These are phyloP conservation scores for Trididemnum nubilum DNA, from an alignment of 23 tunicate species.

Conservation along the genomic window DNA sequence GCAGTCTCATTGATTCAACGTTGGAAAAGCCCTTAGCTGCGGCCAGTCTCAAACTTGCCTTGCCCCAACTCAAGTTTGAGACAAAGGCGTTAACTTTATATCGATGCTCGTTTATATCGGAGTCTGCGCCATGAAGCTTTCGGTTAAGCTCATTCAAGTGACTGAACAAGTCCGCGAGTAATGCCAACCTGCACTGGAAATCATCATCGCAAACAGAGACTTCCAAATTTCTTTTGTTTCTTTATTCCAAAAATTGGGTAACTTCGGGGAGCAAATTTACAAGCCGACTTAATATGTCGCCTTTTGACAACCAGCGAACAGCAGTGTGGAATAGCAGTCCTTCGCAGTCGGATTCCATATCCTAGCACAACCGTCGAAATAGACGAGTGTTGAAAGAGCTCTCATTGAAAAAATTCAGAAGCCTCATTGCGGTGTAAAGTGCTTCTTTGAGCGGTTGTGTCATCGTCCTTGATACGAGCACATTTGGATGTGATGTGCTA, in stretches of 20 bases:
- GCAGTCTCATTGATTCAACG: conserved; percentile 18
- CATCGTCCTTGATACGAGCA: not conserved
- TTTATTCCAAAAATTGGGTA: conserved; percentile 14
- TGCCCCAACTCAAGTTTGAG: conserved; percentile 18
- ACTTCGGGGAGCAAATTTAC: conserved; percentile 21
- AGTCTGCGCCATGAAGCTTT: conserved; percentile 19
- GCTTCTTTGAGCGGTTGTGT: not conserved
- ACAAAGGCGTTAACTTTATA: conserved; percentile 14
- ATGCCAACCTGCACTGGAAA: conserved; percentile 15
- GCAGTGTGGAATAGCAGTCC: no score
- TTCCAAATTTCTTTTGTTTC: conserved; percentile 9
- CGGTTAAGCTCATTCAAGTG: conserved; percentile 24
- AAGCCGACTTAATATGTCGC: no score
- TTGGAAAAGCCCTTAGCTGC: conserved; percentile 18
- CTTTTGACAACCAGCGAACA: no score
- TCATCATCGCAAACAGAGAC: not conserved
- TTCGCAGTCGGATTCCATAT: no score
- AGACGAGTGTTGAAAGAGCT: not conserved
- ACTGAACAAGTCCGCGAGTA: conserved; percentile 14
- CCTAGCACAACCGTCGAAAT: conserved; percentile 18
- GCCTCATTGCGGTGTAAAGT: not conserved
- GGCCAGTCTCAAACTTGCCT: conserved; percentile 22
- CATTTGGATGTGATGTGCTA: not conserved
- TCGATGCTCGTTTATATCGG: conserved; percentile 21
- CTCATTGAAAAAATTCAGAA: not conserved